A percentile compares a stretch with the other conserved stretches of the same genome.
Evolutionary conservation across 2,797 vertebrate species (phyloP).

Genomic region (Eutrigla gurnardus): DNA sequence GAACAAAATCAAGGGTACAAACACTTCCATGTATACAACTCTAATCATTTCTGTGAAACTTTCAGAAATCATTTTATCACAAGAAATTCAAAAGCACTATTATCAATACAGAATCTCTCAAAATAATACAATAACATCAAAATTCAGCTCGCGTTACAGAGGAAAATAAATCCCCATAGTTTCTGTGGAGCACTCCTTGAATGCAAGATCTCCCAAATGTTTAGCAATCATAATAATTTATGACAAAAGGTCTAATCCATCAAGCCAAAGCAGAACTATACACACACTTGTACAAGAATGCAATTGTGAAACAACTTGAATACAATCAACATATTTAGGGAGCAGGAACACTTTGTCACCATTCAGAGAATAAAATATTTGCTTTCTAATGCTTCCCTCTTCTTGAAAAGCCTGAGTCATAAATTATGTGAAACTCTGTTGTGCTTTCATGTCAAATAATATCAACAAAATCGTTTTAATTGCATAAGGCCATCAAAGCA

Average conservation of each 20-base stretch:
- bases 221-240: conserved; percentile 57
- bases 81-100: conserved; percentile 78
- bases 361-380: conserved; percentile 43
- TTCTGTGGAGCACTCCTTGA: conserved; percentile 39
- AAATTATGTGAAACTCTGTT: conserved; percentile 62
- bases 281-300: conserved; percentile 71
- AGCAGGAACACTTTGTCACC: conserved; percentile 52
- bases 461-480: conserved; percentile 37
- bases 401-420: conserved; percentile 73
- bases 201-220: conserved; percentile 50
- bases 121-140: conserved; percentile 58
- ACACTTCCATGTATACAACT: conserved; percentile 79
- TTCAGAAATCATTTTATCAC: conserved; percentile 59
- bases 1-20: conserved; percentile 84
- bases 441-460: conserved; percentile 73
- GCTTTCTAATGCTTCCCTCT: conserved; percentile 20
- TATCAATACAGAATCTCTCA: conserved; percentile 67
- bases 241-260: conserved; percentile 66
- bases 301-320: conserved; percentile 70
- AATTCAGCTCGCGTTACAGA: conserved; percentile 43
- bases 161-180: conserved; percentile 41
- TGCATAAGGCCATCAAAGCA: conserved; percentile 78
- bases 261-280: conserved; percentile 74
- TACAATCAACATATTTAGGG: conserved; percentile 73
- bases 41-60: conserved; percentile 65